Conservation (phyloP, 2,888 invertebrate genomes). For the Tortricodes alternella region DNA sequence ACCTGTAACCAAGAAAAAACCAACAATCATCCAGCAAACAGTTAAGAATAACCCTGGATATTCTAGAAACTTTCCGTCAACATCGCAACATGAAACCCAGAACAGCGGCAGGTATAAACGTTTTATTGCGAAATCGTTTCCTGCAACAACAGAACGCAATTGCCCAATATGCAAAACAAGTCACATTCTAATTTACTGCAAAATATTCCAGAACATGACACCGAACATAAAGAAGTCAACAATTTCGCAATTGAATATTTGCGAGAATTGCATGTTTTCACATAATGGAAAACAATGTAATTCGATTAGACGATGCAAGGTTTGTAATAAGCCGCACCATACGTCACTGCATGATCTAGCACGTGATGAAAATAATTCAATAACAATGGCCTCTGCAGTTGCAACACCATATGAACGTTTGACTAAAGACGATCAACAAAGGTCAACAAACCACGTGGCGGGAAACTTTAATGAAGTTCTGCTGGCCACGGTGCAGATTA, state of each 20-base stretch:
- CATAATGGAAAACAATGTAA: not conserved
- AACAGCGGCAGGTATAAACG: not conserved
- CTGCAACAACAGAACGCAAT: not conserved
- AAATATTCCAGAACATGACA: not conserved
- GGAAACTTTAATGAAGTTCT: not conserved
- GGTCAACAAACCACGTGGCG: not conserved
- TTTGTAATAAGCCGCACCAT: not conserved
- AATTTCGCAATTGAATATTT: not conserved
- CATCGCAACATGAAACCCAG: not conserved
- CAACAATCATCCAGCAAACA: not conserved
- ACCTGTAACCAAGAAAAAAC: not conserved
- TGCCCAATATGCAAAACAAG: not conserved
- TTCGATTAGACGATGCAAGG: not conserved
- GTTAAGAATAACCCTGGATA: not conserved
- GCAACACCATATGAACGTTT: too few relatives aligned
- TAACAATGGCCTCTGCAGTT: not conserved
- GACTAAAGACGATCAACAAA: not conserved
- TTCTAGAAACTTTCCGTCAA: not conserved
- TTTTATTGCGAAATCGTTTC: not conserved
- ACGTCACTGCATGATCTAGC: not conserved
- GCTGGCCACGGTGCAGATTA: not conserved
- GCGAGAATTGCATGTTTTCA: not conserved
- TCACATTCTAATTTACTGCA: not conserved
- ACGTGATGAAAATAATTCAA: not conserved
- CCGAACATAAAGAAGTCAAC: not conserved